Percentiles rank a stretch among this genome's conserved stretches.
Evolutionary conservation across 2,888 invertebrate species (phyloP).

Genomic region (Amitus sp.): DNA sequence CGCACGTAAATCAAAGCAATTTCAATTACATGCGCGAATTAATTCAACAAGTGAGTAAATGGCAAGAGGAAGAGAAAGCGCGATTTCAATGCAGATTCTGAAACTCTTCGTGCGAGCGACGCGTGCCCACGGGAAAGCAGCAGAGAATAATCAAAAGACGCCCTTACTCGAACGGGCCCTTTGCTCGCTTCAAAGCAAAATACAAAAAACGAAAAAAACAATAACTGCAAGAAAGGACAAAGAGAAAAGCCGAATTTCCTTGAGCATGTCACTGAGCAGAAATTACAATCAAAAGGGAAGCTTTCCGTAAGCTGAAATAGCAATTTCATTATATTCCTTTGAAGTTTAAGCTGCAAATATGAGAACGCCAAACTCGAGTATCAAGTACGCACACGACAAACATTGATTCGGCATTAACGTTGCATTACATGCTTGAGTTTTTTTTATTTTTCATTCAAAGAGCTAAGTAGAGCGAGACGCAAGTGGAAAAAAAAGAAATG

Average conservation of each 20-base stretch:
- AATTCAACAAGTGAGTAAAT: neutral
- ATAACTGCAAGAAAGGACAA: too few species aligned
- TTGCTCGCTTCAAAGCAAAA: too few species aligned
- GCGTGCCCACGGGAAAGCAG: slow-evolving; percentile 18
- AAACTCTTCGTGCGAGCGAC: slow-evolving; percentile 22
- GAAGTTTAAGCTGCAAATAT: slow-evolving; percentile 38
- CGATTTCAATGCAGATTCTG: too few species aligned
- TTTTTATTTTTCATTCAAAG: too few species aligned
- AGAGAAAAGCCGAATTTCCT: slow-evolving; percentile 19
- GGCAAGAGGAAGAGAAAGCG: too few species aligned
- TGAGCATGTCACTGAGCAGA: slow-evolving; percentile 38
- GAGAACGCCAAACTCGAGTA: slow-evolving; percentile 16
- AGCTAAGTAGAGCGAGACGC: too few species aligned
- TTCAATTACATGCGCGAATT: neutral
- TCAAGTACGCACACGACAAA: slow-evolving; percentile 9
- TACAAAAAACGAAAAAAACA: too few species aligned
- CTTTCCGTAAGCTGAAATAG: slow-evolving; percentile 46
- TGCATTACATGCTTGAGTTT: too few species aligned
- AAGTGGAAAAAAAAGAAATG: too few species aligned
- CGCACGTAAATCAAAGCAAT: neutral
- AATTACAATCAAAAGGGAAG: slow-evolving; percentile 49
- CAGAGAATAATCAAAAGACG: slow-evolving; percentile 26
- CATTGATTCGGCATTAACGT: slow-evolving; percentile 20
- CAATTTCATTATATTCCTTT: slow-evolving; percentile 55
- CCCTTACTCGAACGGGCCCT: slow-evolving; percentile 27